phyloP scores from a whole-genome alignment of 2,797 vertebrate species.

The Platalea minor region DNA sequence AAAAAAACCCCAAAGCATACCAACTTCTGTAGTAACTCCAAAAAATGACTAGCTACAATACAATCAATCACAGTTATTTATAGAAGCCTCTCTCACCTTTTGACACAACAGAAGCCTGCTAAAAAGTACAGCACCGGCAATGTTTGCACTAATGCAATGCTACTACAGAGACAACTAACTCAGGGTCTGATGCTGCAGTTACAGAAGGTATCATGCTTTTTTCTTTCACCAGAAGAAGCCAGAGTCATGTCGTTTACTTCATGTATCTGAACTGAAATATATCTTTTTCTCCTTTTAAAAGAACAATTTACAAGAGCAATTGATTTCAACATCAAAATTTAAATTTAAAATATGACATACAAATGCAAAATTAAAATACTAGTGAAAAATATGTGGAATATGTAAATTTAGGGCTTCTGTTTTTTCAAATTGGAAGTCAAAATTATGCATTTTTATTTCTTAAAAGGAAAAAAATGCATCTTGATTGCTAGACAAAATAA shows the following conservation, averaged over 20 bases:
- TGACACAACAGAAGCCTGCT: constrained; percentile 9
- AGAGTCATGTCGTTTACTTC: fast-evolving
- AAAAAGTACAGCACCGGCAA: neutral
- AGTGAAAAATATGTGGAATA: neutral
- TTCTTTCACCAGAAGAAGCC: neutral
- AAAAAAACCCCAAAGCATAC: neutral
- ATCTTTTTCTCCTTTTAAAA: neutral
- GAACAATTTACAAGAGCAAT: neutral
- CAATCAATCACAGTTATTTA: neutral
- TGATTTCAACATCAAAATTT: neutral
- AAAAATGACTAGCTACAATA: neutral
- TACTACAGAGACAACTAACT: neutral
- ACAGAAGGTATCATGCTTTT: neutral
- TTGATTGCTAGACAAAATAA: constrained; percentile 22
- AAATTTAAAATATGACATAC: neutral
- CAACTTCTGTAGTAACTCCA: neutral
- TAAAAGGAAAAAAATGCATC: neutral
- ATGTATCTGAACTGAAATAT: neutral
- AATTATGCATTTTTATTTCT: neutral
- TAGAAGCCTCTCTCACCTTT: neutral
- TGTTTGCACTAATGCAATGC: neutral
- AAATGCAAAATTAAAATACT: neutral
- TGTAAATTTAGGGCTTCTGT: neutral
- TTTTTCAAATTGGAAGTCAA: neutral
- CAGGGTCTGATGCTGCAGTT: neutral